Base-by-base conservation (phyloP, 2,113 vertebrate genomes). In the Perca fluviatilis region DNA sequence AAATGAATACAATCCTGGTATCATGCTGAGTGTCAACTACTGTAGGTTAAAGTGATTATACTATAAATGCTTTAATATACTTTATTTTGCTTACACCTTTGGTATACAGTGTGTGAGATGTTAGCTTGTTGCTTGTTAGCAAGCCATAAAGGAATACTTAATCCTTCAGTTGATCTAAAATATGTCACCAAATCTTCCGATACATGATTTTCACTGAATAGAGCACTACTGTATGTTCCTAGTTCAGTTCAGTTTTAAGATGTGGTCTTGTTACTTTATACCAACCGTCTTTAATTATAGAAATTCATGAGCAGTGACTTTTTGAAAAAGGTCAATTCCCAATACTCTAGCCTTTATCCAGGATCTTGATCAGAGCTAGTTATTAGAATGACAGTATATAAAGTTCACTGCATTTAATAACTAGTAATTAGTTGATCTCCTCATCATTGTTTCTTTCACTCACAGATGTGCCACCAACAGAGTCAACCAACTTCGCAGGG, bases 391-490 rank as follows among this genome's bases (percentile, higher is more conserved):
- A 46, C 62, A 47, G n/a, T 47, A 18, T 49, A 46, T 13, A 19
- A 10, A 18, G 19, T 46, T 66, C 7, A 50, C 30, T 51, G 47
- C 1, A 61, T 5, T 60, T 15, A 51, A 61, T 21, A 50, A 62
- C 5, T n/a, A 5, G 2, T 66, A 10, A 73, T n/a, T 56, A 25
- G 6, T 3, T 54, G 14, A 67, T 51, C 19, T 1, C 3, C 21
- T 53, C 23, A 74, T 66, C 10, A 27, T 16, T 51, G 21, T 80
- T 23, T 63, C 65, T 79, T 7, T 46, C 76, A 95, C 72, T 61
- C 51, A 46, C 87, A 99, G 98, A 96, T 54, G 81, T 94, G 49
- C 86, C 97, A 79, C 96, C 97, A 21, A 96, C 96, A 36, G 68
- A 91, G 0, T 95, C 96, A 1, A 88, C 95, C 18, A 78, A 91